Evolutionary conservation across 2,113 vertebrate genomes (phyloP), one percentile per base, ranked within the genome.

Genomic region (Antidorcas marsupialis): DNA sequence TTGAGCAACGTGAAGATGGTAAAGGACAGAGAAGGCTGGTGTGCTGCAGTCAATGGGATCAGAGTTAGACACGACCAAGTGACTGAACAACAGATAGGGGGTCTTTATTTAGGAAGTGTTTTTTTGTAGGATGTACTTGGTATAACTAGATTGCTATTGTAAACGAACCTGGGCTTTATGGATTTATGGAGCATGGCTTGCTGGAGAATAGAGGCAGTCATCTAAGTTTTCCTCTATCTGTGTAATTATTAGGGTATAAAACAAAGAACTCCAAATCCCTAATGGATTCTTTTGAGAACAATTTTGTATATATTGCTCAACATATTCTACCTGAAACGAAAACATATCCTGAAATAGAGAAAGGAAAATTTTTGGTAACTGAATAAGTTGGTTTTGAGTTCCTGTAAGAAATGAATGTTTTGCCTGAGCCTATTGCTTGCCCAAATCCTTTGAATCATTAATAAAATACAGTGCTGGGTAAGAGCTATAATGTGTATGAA

Each of bases 331-430:
- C 43, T 78, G 74, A 94, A 95, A 93, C 45, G 17, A 62, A 97
- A 92, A 96, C 28, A 90, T n/a, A 78, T 47, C 78, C 81, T 85
- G 55, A 84, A 87, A 28, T 36, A 74, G 11, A 53, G 64, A 94
- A 97, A 62, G 25, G 13, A 78, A 85, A 0, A 52, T 43, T 85
- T 90, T 90, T 94, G 86, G 88, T 93, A 87, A 45, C 45, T 43
- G 36, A 16, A 52, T 89, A 67, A 45, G 30, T 76, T n/a, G n/a
- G 53, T 85, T 78, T 90, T 67, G 82, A 89, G 55, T 52, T 87
- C 47, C 36, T 92, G 6, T 14, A 94, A 74, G 62, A 94, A 98
- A 97, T 92, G 33, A 90, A 81, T 92, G 36, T 89, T 85, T 74
- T 97, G 45, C 57, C 81, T 89, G 36, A 84, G 79, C 30, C 62